Percentiles rank a stretch among this genome's conserved stretches.
Evolutionary conservation across 2,113 vertebrate species (phyloP).

Genomic region (Vulpes vulpes): DNA sequence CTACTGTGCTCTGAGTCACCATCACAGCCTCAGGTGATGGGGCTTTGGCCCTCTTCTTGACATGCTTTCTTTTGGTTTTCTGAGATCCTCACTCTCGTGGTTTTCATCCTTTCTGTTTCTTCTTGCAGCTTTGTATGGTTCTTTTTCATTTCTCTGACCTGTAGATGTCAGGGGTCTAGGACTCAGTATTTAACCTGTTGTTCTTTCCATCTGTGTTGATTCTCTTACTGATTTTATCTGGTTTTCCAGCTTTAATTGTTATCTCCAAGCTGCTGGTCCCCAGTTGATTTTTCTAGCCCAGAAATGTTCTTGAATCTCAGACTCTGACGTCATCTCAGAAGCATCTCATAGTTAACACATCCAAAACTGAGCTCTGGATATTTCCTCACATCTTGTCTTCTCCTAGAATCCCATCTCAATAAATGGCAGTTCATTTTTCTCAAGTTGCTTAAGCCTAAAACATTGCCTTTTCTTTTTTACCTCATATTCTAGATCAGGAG

Average conservation of each 20-base stretch:
- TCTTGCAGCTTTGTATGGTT: not conserved
- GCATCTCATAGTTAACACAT: not conserved
- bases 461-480: not conserved
- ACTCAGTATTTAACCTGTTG: not conserved
- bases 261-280: not conserved
- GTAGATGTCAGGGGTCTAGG: not conserved
- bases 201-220: not conserved
- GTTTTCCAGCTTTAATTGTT: conserved; percentile 20
- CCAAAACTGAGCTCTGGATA: not conserved
- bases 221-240: not conserved
- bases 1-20: not conserved
- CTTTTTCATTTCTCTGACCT: not conserved
- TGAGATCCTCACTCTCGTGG: not conserved
- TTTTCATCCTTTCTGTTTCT: not conserved
- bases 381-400: not conserved
- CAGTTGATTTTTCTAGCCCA: not conserved
- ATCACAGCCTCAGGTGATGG: not conserved
- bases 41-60: not conserved
- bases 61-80: not conserved
- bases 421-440: not conserved
- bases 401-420: not conserved
- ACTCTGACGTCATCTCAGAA: not conserved
- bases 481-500: not conserved
- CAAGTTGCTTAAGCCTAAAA: not conserved
- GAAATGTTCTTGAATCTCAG: not conserved